A percentile compares a stretch with the other conserved stretches of the same genome.
These are phyloP conservation scores for Microplitis mediator DNA, from an alignment of 1,140 invertebrate genomes.

Conservation along the genomic window DNA sequence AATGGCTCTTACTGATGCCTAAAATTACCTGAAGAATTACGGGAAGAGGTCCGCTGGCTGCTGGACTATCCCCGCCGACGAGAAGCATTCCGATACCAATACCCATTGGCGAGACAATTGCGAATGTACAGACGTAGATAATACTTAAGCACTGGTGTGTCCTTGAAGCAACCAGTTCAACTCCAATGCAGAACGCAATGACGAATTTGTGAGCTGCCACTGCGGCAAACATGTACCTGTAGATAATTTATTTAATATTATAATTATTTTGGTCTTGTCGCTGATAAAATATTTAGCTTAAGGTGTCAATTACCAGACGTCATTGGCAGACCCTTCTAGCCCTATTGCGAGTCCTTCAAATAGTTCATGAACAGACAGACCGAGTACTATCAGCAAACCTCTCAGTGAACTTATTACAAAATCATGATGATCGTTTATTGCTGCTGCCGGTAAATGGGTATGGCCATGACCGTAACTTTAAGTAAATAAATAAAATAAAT, in stretches of 20 bases:
- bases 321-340: slow-evolving; percentile 70
- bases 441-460: slow-evolving; percentile 54
- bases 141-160: slow-evolving; percentile 68
- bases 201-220: slow-evolving; percentile 89
- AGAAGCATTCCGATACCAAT: slow-evolving; percentile 74
- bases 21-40: slow-evolving; percentile 53
- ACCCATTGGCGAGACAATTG: slow-evolving; percentile 77
- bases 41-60: slow-evolving; percentile 67
- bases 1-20: too few species aligned
- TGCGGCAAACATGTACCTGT: slow-evolving; percentile 78
- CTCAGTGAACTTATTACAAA: slow-evolving; percentile 71
- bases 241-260: not conserved
- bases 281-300: not conserved
- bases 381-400: slow-evolving; percentile 80
- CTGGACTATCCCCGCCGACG: slow-evolving; percentile 65
- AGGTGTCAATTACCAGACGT: slow-evolving; percentile 69
- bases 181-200: slow-evolving; percentile 84
- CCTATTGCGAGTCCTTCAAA: slow-evolving; percentile 92
- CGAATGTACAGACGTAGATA: slow-evolving; percentile 78
- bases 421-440: slow-evolving; percentile 59
- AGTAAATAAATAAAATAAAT: slow-evolving; percentile 2
- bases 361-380: slow-evolving; percentile 87
- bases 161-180: slow-evolving; percentile 74
- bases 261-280: not conserved
- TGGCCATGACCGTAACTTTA: slow-evolving; percentile 55